These are phyloP conservation scores for Patella pellucida DNA, from an alignment of 2,888 invertebrate species.

Conservation along the genomic window DNA sequence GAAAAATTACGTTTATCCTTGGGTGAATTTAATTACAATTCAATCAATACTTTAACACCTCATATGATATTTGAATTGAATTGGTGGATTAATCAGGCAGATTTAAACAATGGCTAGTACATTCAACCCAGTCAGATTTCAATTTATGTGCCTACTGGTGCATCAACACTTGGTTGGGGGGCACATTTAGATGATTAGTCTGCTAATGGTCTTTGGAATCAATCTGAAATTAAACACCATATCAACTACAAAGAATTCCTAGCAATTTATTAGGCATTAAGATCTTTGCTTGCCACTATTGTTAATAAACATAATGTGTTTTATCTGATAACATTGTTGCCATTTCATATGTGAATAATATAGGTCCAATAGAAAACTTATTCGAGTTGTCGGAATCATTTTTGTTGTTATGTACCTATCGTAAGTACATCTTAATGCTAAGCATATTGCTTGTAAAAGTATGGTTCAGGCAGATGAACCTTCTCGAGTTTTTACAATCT, in stretches of 20 bases:
- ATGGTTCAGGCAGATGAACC: slow-evolving; percentile 28
- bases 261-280: slow-evolving; percentile 12
- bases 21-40: too few relatives aligned
- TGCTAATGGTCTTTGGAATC: too few relatives aligned
- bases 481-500: slow-evolving; percentile 29
- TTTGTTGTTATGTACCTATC: slow-evolving; percentile 29
- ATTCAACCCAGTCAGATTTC: too few relatives aligned
- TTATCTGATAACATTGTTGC: slow-evolving; percentile 22
- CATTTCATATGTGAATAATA: slow-evolving; percentile 30
- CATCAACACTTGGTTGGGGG: too few relatives aligned
- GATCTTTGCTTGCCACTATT: not conserved
- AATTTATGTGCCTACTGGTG: too few relatives aligned
- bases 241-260: not conserved
- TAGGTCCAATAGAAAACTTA: slow-evolving; percentile 9
- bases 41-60: too few relatives aligned
- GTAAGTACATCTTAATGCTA: slow-evolving; percentile 26
- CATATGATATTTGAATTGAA: too few relatives aligned
- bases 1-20: too few relatives aligned
- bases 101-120: too few relatives aligned
- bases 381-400: slow-evolving; percentile 6
- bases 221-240: too few relatives aligned
- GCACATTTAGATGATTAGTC: too few relatives aligned
- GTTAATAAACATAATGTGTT: not conserved
- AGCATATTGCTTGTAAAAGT: slow-evolving; percentile 18
- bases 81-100: too few relatives aligned